A percentile compares a stretch with the other conserved stretches of the same genome.
Evolutionary conservation across 2,113 vertebrate genomes (phyloP).

Genomic region (Tychaedon coryphoeus): DNA sequence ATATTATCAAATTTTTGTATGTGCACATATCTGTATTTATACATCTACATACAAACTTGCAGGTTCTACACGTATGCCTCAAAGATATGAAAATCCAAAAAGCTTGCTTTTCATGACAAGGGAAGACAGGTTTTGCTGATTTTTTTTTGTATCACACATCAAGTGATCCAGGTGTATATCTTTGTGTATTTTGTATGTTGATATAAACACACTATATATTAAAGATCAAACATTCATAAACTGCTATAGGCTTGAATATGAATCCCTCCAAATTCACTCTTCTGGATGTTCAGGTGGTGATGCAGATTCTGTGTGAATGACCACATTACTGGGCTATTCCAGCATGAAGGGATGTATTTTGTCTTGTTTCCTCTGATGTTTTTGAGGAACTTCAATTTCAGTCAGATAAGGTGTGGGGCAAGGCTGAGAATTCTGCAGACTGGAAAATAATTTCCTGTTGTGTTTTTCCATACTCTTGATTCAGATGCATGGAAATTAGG

Average conservation of each 20-base stretch:
- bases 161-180: neutral
- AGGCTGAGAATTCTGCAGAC: neutral
- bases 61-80: neutral
- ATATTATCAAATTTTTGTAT: neutral
- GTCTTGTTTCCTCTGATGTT: neutral
- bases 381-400: neutral
- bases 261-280: neutral
- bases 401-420: neutral
- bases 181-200: neutral
- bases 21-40: neutral
- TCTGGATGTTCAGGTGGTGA: neutral
- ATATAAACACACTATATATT: neutral
- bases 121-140: neutral
- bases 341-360: neutral
- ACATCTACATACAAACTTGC: neutral
- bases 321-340: rapidly evolving
- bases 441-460: neutral
- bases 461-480: neutral
- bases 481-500: neutral
- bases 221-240: neutral
- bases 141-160: neutral
- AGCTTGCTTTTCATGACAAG: neutral
- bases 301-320: neutral
- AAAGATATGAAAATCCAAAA: neutral
- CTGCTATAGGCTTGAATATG: neutral